Evolutionary conservation across 2,888 invertebrate genomes (phyloP).

Genomic region (Dasysyrphus tricinctus): DNA sequence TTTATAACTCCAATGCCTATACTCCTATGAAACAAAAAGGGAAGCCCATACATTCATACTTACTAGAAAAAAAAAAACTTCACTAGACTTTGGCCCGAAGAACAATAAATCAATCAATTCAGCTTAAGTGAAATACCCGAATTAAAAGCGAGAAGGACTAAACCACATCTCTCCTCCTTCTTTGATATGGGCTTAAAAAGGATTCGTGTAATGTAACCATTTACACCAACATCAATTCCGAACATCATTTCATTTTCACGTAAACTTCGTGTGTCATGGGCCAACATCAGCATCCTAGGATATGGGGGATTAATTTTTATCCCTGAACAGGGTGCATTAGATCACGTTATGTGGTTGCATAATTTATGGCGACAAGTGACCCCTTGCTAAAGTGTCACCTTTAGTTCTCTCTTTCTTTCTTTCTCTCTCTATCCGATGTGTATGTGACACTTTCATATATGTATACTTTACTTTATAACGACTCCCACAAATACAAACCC

Average conservation of each 20-base stretch:
- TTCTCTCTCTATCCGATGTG: slow-evolving; percentile 14
- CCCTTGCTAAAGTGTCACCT: slow-evolving; percentile 73
- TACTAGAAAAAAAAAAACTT: slow-evolving; percentile 36
- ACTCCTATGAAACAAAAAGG: too few relatives aligned
- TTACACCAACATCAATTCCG: slow-evolving; percentile 73
- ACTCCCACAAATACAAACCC: slow-evolving; percentile 23
- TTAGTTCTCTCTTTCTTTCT: slow-evolving; percentile 21
- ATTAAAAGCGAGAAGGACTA: slow-evolving; percentile 59
- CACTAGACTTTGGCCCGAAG: slow-evolving; percentile 36
- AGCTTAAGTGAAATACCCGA: slow-evolving; percentile 62
- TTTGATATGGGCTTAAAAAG: slow-evolving; percentile 53
- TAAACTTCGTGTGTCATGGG: slow-evolving; percentile 58
- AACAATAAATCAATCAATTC: slow-evolving; percentile 69
- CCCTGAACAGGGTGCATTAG: slow-evolving; percentile 75
- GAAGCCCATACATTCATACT: too few relatives aligned
- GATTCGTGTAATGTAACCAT: slow-evolving; percentile 70
- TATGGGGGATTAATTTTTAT: slow-evolving; percentile 75
- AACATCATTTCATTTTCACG: slow-evolving; percentile 67
- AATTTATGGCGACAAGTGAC: slow-evolving; percentile 75
- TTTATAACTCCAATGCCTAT: too few relatives aligned
- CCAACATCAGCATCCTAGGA: slow-evolving; percentile 58
- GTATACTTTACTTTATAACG: neutral
- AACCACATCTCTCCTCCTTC: slow-evolving; percentile 25
- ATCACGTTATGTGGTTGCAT: slow-evolving; percentile 76
- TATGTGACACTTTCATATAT: slow-evolving; percentile 23